These are phyloP conservation scores for Aviceda subcristata DNA, from an alignment of 2,113 vertebrate species.

Conservation along the genomic window DNA sequence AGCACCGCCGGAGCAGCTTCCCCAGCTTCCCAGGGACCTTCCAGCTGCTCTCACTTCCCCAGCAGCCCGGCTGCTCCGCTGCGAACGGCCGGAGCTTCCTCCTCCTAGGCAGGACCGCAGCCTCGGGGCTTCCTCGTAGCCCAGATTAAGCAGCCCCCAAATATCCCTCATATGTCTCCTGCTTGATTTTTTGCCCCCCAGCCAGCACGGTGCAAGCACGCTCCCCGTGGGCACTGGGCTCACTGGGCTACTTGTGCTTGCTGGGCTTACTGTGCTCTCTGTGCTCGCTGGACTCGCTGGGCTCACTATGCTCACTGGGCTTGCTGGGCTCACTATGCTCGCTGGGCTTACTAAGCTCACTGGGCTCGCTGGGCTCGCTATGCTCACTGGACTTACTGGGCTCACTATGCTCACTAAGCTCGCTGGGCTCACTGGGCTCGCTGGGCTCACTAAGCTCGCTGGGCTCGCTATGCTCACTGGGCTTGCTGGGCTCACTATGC, in stretches of 20 bases:
- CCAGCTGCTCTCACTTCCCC: background rate
- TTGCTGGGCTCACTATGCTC: background rate
- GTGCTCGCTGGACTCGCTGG: background rate
- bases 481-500: too few species aligned
- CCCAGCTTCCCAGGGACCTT: background rate
- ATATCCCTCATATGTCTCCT: background rate
- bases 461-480: too few species aligned
- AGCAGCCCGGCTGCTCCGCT: background rate
- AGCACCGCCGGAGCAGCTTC: background rate
- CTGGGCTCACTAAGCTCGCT: too few species aligned
- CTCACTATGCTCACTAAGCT: too few species aligned
- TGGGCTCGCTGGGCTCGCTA: too few species aligned
- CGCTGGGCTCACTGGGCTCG: too few species aligned
- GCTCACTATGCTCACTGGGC: accelerated
- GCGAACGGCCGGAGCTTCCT: background rate
- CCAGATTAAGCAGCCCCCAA: background rate
- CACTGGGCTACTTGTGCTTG: background rate
- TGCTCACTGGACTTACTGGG: too few species aligned
- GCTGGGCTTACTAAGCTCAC: too few species aligned
- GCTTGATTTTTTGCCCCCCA: background rate
- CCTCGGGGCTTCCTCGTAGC: accelerated
- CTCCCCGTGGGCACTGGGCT: background rate
- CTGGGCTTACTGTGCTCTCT: too few species aligned
- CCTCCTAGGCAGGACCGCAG: background rate
- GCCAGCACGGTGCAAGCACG: accelerated